Conservation (phyloP, 1,140 invertebrate genomes). For the Drosophila pachea region DNA sequence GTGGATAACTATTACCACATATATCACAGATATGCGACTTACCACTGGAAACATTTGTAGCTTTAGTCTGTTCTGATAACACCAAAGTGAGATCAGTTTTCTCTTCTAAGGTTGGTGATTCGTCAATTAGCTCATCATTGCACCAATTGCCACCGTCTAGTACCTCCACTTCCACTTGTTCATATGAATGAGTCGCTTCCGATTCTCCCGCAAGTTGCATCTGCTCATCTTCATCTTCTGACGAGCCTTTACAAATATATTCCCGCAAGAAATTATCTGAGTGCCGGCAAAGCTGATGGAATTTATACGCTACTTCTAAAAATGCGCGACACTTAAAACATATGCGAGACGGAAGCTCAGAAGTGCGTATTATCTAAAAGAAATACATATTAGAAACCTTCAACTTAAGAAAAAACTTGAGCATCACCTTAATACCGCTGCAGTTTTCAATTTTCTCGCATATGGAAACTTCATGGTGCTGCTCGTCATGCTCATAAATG, state of each 20-base stretch:
- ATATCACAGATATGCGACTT: slow-evolving; percentile 67
- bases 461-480: slow-evolving; percentile 28
- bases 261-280: slow-evolving; percentile 65
- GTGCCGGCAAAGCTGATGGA: slow-evolving; percentile 67
- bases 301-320: slow-evolving; percentile 61
- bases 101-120: neutral
- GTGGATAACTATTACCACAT: slow-evolving; percentile 71
- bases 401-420: neutral
- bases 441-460: slow-evolving; percentile 70
- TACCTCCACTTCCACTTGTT: slow-evolving; percentile 49
- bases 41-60: neutral
- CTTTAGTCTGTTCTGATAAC: neutral
- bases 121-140: slow-evolving; percentile 44
- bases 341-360: slow-evolving; percentile 58
- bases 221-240: neutral
- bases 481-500: slow-evolving; percentile 57
- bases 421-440: slow-evolving; percentile 49
- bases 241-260: slow-evolving; percentile 47
- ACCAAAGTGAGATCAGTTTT: slow-evolving; percentile 10
- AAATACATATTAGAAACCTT: neutral
- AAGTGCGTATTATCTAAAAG: slow-evolving; percentile 44
- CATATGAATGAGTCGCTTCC: slow-evolving; percentile 26
- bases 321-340: slow-evolving; percentile 67
- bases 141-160: slow-evolving; percentile 51
- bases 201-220: slow-evolving; percentile 5